These are phyloP conservation scores for Cyprinella venusta DNA, from an alignment of 2,797 vertebrate genomes.

Conservation along the genomic window DNA sequence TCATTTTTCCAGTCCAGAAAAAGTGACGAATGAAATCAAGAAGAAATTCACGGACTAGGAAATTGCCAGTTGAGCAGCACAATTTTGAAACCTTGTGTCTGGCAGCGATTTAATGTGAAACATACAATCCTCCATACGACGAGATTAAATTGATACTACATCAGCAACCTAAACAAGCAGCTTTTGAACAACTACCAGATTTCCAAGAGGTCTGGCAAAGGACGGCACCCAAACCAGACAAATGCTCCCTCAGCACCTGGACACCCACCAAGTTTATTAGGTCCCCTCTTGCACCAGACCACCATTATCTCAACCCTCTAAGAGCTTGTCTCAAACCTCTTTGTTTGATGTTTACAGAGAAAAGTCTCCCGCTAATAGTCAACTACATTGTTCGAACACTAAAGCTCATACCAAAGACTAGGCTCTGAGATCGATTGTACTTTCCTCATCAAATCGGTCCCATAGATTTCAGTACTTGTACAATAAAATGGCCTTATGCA, in stretches of 20 bases:
- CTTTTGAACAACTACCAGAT: background rate
- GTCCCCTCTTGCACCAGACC: slow-evolving; percentile 58
- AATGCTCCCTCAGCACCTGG: slow-evolving; percentile 51
- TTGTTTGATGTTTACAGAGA: slow-evolving; percentile 71
- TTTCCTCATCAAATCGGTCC: background rate
- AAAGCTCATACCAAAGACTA: background rate
- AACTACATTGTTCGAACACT: slow-evolving; percentile 57
- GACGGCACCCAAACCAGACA: slow-evolving; percentile 59
- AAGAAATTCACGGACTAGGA: background rate
- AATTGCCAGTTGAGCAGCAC: background rate
- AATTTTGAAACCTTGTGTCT: background rate
- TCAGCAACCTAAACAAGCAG: slow-evolving; percentile 5
- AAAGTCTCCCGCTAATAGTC: slow-evolving; percentile 34
- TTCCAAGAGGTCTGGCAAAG: slow-evolving; percentile 4
- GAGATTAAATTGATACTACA: background rate
- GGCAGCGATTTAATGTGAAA: background rate
- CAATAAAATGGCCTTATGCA: background rate
- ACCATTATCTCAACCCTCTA: slow-evolving; percentile 65
- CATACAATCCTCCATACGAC: background rate
- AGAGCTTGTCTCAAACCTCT: slow-evolving; percentile 54
- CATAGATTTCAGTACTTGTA: background rate
- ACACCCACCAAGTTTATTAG: slow-evolving; percentile 68
- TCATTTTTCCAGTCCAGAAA: background rate
- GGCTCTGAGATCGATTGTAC: background rate
- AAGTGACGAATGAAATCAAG: background rate